A percentile compares a stretch with the other conserved stretches of the same genome.
phyloP scores from a whole-genome alignment of 2,888 invertebrate species.

The Tachina fera region DNA sequence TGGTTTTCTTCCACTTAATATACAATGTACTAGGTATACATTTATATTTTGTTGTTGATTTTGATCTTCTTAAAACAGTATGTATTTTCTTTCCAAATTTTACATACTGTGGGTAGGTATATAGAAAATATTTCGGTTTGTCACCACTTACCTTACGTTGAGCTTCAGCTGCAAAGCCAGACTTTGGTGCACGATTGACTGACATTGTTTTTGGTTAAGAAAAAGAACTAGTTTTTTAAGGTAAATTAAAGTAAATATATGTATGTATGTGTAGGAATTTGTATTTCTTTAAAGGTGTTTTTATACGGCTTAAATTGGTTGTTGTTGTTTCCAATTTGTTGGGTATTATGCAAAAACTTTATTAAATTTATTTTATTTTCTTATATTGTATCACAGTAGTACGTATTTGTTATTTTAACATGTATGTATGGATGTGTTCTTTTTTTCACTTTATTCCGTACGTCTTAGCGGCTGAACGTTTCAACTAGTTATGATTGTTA shows the following conservation, averaged over 20 bases:
- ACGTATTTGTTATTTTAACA: slow-evolving; percentile 39
- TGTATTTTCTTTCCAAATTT: background rate
- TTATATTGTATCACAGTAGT: slow-evolving; percentile 66
- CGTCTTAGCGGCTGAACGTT: slow-evolving; percentile 63
- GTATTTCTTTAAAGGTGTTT: slow-evolving; percentile 42
- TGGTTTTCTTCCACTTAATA: slow-evolving; percentile 55
- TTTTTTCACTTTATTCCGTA: slow-evolving; percentile 36
- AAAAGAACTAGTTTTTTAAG: slow-evolving; percentile 78
- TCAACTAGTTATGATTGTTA: slow-evolving; percentile 67
- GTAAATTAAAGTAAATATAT: slow-evolving; percentile 39
- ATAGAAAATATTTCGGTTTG: slow-evolving; percentile 48
- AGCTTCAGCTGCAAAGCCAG: slow-evolving; percentile 97
- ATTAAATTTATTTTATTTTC: slow-evolving; percentile 42
- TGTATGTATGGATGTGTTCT: background rate
- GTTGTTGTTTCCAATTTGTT: slow-evolving; percentile 52
- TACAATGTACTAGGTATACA: background rate
- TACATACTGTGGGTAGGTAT: background rate
- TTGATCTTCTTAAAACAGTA: slow-evolving; percentile 15
- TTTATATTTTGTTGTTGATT: slow-evolving; percentile 22
- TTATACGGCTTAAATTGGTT: slow-evolving; percentile 45
- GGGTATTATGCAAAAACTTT: slow-evolving; percentile 64
- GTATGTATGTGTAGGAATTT: background rate
- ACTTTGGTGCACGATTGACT: slow-evolving; percentile 83
- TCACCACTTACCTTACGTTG: slow-evolving; percentile 92
- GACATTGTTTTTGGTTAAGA: slow-evolving; percentile 78